These are phyloP conservation scores for Pagrus major DNA, from an alignment of 2,113 vertebrate species.

Conservation along the genomic window DNA sequence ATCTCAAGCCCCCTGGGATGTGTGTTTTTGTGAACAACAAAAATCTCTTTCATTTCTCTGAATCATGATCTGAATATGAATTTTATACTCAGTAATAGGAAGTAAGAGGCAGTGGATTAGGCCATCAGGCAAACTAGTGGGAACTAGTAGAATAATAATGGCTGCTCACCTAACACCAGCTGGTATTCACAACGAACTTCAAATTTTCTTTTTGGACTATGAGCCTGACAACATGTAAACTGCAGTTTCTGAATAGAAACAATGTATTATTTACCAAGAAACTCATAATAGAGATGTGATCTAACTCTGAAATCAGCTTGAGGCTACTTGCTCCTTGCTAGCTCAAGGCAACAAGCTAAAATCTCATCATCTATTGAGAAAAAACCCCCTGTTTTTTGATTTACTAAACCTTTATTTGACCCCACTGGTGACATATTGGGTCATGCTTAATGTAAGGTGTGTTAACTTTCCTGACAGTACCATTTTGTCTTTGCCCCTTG, in stretches of 20 bases:
- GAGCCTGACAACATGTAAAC: neutral
- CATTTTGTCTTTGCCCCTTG: neutral
- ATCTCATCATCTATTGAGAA: neutral
- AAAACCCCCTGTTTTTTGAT: neutral
- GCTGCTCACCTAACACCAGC: neutral
- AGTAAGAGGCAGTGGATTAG: neutral
- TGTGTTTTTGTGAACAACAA: constrained; percentile 16
- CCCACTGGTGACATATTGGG: neutral
- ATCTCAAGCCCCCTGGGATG: constrained; percentile 8
- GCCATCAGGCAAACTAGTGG: neutral
- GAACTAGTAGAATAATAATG: neutral
- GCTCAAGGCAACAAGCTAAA: neutral
- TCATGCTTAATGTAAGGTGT: neutral
- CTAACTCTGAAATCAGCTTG: neutral
- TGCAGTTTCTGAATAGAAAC: neutral
- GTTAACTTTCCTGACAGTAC: constrained; percentile 1
- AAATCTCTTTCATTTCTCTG: constrained; percentile 10
- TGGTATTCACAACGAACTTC: neutral
- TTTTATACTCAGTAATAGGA: constrained; percentile 1
- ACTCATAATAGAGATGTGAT: neutral
- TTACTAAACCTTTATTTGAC: neutral
- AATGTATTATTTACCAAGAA: neutral
- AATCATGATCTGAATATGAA: constrained; percentile 24
- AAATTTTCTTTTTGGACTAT: neutral
- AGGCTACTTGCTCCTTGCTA: neutral